These are phyloP conservation scores for Gymnocypris eckloni DNA, from an alignment of 2,797 vertebrate species.

Conservation along the genomic window DNA sequence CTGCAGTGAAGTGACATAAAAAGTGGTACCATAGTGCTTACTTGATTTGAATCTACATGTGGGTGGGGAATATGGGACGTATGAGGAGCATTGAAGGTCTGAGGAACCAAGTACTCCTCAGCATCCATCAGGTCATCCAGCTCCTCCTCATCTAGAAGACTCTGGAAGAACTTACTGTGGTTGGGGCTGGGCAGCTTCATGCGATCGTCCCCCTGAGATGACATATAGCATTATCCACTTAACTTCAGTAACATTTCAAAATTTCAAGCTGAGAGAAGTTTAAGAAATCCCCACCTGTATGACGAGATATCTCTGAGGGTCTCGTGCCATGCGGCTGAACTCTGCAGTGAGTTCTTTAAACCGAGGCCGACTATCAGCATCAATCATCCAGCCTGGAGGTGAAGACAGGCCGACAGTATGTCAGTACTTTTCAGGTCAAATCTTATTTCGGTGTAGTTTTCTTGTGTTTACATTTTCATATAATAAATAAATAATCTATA, in stretches of 20 bases:
- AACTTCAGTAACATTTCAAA: not conserved
- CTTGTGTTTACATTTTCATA: not conserved
- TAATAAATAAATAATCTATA: not conserved
- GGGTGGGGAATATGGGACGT: constrained; percentile 83
- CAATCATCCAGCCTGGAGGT: constrained; percentile 96
- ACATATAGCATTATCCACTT: not conserved
- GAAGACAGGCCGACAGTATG: not conserved
- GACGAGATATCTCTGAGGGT: constrained; percentile 96
- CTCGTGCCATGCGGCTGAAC: constrained; percentile 97
- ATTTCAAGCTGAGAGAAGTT: not conserved
- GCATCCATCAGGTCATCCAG: constrained; percentile 95
- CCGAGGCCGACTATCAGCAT: constrained; percentile 96
- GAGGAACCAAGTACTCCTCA: constrained; percentile 93
- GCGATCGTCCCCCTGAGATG: constrained; percentile 89
- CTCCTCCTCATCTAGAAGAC: constrained; percentile 94
- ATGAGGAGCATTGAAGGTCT: constrained; percentile 86
- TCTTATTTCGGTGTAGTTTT: not conserved
- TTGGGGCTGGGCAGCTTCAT: constrained; percentile 97
- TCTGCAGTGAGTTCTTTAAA: constrained; percentile 97
- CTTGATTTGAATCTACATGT: constrained; percentile 91
- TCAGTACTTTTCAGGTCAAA: not conserved
- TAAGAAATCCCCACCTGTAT: constrained; percentile 86
- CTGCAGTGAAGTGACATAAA: not conserved
- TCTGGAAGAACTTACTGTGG: constrained; percentile 98
- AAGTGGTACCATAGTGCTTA: constrained; percentile 69